Base-by-base conservation (phyloP, 53 echinoderm and acorn worm species). In the Apostichopus leukothele region DNA sequence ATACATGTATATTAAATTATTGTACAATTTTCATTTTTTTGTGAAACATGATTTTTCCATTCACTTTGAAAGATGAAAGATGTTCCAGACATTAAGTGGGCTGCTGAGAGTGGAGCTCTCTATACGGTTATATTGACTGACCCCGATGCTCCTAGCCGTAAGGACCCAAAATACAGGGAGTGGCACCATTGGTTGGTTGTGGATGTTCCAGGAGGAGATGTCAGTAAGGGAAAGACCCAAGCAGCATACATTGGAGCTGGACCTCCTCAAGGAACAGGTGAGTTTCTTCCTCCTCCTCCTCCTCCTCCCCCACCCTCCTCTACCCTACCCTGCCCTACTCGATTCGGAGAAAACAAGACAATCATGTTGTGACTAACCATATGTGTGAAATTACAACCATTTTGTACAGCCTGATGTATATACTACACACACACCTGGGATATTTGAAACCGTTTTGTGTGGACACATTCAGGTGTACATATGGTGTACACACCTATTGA, bases 121-220 rank as follows among this genome's bases (percentile, higher is more conserved):
- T 98, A 98, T 84, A 94, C 98, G 23, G 90, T 98, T 18, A 61
- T 98, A 39, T 93, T 95, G 98, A 94, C 94, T 5, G 98, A 98
- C 90, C 98, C 98, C 5, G 96, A 96, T 84, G 96, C 95, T 19
- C 98, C 98, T 23, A 95, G 95, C 50, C 90, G 98, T 19, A 60
- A 81, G 20, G 16, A 93, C 18, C 98, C 95, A 12, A 98, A 91
- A 60, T 94, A 88, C 68, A 83, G 98, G 22, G 98, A 98, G 54
- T 98, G 95, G 95, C 92, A 91, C 80, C 98, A 98, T 57, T 98
- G 98, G 98, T 67, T 95, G 79, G 92, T 94, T 14, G 86, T 94
- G 52, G 91, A 98, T 61, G 83, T 98, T 19, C 92, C 94, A 52
- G 95, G 93, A 10, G 85, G 52, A 16, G 92, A 95, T 75, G 67